A percentile compares a stretch with the other conserved stretches of the same genome.
Evolutionary conservation across 2,888 invertebrate genomes (phyloP).

Genomic region (Andrena haemorrhoa): DNA sequence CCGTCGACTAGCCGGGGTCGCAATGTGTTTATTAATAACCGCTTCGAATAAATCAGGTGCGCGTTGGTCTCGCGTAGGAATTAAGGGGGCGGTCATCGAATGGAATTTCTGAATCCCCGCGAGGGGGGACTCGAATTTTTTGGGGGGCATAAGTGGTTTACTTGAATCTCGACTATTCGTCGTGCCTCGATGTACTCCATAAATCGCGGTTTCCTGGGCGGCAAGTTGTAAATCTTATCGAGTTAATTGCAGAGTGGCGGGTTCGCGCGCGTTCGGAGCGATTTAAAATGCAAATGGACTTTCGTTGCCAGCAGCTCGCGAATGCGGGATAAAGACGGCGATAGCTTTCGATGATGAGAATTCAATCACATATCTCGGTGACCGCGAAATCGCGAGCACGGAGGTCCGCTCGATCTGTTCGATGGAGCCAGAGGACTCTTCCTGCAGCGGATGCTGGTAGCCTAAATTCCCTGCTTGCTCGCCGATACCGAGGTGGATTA

Average conservation of each 20-base stretch:
- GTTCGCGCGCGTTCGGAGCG: conserved; percentile 31
- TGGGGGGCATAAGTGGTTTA: neutral
- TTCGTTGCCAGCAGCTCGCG: conserved; percentile 36
- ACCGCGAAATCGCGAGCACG: conserved; percentile 26
- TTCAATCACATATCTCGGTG: conserved; percentile 39
- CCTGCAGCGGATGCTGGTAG: neutral
- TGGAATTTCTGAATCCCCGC: conserved; percentile 6
- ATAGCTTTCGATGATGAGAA: conserved; percentile 39
- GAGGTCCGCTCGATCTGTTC: conserved; percentile 14
- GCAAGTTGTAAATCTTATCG: conserved; percentile 58
- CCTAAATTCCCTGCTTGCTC: neutral
- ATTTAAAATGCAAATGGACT: conserved; percentile 57
- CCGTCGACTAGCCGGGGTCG: neutral
- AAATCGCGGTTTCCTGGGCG: conserved; percentile 28
- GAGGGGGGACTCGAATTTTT: conserved; percentile 6
- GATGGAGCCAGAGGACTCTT: neutral
- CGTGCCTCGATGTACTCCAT: conserved; percentile 1
- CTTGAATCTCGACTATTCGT: conserved; percentile 18
- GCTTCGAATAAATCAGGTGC: conserved; percentile 14
- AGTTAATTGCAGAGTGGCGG: conserved; percentile 50
- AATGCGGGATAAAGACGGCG: conserved; percentile 11
- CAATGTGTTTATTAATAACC: conserved; percentile 25
- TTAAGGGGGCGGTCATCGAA: neutral
- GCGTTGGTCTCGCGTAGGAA: neutral
- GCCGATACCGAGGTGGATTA: neutral